Conservation (phyloP, 2,113 vertebrate species). For the Pleuronectes platessa region DNA sequence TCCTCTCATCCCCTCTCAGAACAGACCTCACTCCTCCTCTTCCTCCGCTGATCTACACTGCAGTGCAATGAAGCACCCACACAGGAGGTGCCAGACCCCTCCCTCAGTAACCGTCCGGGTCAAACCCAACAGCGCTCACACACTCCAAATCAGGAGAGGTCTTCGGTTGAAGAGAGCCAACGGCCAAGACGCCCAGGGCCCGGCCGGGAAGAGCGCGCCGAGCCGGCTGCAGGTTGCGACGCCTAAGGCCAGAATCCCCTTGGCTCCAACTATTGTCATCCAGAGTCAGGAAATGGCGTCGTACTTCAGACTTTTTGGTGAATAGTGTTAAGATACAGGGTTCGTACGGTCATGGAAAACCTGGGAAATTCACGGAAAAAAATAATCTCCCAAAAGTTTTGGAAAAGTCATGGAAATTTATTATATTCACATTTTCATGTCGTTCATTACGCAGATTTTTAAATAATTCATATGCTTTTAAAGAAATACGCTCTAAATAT, state of each 20-base stretch:
- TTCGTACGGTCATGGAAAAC: too few relatives aligned
- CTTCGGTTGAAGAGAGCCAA: constrained; percentile 78
- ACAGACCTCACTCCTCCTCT: background rate
- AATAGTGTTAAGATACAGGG: constrained; percentile 45
- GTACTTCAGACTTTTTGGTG: constrained; percentile 94
- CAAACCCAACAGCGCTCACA: constrained; percentile 78
- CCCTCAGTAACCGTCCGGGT: constrained; percentile 81
- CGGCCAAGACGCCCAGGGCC: constrained; percentile 76
- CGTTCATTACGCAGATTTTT: too few relatives aligned
- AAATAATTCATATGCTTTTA: too few relatives aligned
- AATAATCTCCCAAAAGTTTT: too few relatives aligned
- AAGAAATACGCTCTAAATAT: too few relatives aligned
- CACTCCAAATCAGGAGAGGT: constrained; percentile 79
- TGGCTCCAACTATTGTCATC: constrained; percentile 83
- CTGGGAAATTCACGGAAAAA: too few relatives aligned
- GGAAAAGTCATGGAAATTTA: too few relatives aligned
- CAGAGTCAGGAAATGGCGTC: constrained; percentile 92
- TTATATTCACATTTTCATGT: too few relatives aligned
- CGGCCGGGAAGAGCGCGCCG: constrained; percentile 71
- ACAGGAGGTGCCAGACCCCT: constrained; percentile 81
- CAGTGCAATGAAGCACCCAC: constrained; percentile 83
- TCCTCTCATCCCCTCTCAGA: background rate
- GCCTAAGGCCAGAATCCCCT: constrained; percentile 51
- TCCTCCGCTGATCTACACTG: constrained; percentile 6
- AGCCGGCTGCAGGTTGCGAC: constrained; percentile 11